These are phyloP conservation scores for Psilopsiagon aurifrons DNA, from an alignment of 2,113 vertebrate genomes.

Conservation along the genomic window DNA sequence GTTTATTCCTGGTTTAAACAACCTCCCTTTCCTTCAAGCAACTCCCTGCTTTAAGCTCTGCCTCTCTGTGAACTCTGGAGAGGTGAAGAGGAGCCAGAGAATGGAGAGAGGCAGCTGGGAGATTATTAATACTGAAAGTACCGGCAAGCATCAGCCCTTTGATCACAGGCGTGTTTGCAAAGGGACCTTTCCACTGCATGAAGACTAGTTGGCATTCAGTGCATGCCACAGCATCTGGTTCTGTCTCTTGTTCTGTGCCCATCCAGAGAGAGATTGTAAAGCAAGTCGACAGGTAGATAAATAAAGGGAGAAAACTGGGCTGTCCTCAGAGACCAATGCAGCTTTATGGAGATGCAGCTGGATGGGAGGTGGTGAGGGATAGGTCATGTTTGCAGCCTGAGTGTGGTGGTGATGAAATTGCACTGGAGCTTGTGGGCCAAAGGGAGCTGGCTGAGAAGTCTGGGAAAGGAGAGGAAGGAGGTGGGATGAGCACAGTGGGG, in stretches of 20 bases:
- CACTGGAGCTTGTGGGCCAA: not conserved
- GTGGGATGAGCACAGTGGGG: not conserved
- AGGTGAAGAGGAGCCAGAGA: conserved; percentile 2
- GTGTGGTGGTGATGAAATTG: not conserved
- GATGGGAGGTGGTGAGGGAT: not conserved
- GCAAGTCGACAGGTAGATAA: not conserved
- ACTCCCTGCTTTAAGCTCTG: not conserved
- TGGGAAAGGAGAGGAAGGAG: not conserved
- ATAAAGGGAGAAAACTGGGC: not conserved
- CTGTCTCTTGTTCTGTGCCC: not conserved
- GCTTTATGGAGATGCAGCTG: not conserved
- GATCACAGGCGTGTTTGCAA: conserved; percentile 51
- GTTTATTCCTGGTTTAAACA: not conserved
- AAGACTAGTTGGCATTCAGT: conserved; percentile 49
- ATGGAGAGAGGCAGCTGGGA: conserved; percentile 41
- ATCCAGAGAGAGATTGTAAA: conserved; percentile 2
- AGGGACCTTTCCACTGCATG: conserved; percentile 29
- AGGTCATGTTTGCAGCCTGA: not conserved
- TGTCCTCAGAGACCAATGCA: not conserved
- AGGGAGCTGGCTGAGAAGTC: not conserved
- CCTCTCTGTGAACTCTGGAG: not conserved
- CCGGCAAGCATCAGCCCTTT: conserved; percentile 47
- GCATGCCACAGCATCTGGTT: conserved; percentile 30
- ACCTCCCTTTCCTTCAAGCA: not conserved
- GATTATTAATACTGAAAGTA: conserved; percentile 56